Conservation (phyloP, 92 coral and sea anemone species). For the Zoanthus gigantus region DNA sequence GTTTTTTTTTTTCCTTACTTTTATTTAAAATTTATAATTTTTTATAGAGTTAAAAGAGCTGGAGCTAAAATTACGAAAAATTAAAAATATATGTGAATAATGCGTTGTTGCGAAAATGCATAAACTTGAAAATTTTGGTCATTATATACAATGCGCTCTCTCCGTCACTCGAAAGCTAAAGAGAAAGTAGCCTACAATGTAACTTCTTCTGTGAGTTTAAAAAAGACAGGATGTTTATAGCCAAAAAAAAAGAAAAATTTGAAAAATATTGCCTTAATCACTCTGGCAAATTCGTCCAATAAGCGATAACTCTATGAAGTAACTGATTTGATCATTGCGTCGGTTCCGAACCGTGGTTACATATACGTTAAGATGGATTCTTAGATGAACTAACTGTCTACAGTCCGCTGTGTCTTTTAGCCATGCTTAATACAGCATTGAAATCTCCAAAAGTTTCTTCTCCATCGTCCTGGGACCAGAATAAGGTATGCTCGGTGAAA, state of each 20-base stretch:
- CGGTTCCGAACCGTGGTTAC: slow-evolving; percentile 31
- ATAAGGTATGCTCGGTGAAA: slow-evolving; percentile 30
- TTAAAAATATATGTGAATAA: neutral
- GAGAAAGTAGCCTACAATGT: slow-evolving; percentile 15
- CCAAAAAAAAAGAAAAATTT: slow-evolving; percentile 39
- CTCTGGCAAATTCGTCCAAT: slow-evolving; percentile 36
- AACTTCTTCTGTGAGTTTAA: slow-evolving; percentile 7
- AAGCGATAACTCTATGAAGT: slow-evolving; percentile 27
- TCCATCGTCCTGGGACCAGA: slow-evolving; percentile 21
- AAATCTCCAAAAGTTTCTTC: slow-evolving; percentile 27
- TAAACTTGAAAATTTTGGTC: slow-evolving; percentile 2
- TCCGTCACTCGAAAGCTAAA: neutral
- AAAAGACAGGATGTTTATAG: slow-evolving; percentile 50
- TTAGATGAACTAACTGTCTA: neutral
- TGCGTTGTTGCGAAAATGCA: neutral
- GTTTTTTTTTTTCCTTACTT: neutral
- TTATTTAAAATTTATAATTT: neutral
- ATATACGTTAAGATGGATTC: slow-evolving; percentile 22
- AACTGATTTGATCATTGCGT: slow-evolving; percentile 39
- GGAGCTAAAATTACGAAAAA: neutral
- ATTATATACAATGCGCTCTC: neutral
- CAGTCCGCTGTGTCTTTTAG: neutral
- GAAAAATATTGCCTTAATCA: slow-evolving; percentile 31
- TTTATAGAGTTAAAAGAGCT: neutral
- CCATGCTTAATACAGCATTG: slow-evolving; percentile 31